Evolutionary conservation across 2,888 invertebrate genomes (phyloP).

Genomic region (Calameuta filiformis): DNA sequence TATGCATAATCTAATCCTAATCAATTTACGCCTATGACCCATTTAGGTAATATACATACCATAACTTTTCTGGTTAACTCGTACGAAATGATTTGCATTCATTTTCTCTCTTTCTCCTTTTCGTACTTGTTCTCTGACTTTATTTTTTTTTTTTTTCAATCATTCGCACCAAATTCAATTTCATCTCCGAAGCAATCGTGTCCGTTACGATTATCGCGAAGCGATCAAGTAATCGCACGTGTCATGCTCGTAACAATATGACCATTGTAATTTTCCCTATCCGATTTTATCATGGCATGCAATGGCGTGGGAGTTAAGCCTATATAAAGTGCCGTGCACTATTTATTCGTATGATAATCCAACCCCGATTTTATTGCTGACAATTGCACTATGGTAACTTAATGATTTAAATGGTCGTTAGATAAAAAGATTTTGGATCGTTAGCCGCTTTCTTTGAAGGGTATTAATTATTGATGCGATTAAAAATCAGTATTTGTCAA

Average conservation of each 20-base stretch:
- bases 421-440: neutral
- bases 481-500: too few relatives aligned
- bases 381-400: neutral
- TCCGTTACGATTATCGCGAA: too few relatives aligned
- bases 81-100: too few relatives aligned
- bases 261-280: neutral
- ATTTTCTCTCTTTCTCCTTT: too few relatives aligned
- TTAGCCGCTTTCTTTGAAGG: neutral
- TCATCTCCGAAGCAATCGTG: too few relatives aligned
- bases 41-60: too few relatives aligned
- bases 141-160: too few relatives aligned
- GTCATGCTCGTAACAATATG: neutral
- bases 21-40: too few relatives aligned
- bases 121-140: too few relatives aligned
- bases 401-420: neutral
- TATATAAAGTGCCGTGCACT: neutral
- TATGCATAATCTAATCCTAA: conserved; percentile 33
- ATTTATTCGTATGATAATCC: neutral
- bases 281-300: neutral
- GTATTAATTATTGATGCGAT: too few relatives aligned
- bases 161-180: too few relatives aligned
- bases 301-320: neutral
- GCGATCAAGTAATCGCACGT: neutral
- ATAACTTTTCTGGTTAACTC: too few relatives aligned
- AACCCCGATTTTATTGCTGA: neutral